phyloP scores from a whole-genome alignment of 2,888 invertebrate genomes.

The Dyspetes luteomarginatus region DNA sequence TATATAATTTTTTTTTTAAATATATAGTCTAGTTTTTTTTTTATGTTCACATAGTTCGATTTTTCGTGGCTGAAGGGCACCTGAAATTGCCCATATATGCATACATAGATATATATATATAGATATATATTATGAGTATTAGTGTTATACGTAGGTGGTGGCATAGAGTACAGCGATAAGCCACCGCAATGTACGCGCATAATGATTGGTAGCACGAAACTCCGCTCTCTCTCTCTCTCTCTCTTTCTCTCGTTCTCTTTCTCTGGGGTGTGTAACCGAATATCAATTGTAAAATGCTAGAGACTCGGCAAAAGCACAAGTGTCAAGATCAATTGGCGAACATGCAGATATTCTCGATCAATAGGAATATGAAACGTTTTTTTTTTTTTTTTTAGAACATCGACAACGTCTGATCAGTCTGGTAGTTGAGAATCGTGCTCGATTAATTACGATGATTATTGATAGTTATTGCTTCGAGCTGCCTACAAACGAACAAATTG shows the following conservation, averaged over 20 bases:
- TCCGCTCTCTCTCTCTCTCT: slow-evolving; percentile 25
- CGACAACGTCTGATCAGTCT: too few species aligned
- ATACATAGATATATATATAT: background rate
- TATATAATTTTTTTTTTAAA: too few species aligned
- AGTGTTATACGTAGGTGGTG: slow-evolving; percentile 16
- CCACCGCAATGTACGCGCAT: slow-evolving; percentile 44
- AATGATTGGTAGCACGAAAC: slow-evolving; percentile 62
- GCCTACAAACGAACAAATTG: too few species aligned
- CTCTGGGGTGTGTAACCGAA: slow-evolving; percentile 42
- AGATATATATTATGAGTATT: background rate
- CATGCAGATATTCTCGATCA: slow-evolving; percentile 4
- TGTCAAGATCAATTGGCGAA: slow-evolving; percentile 44
- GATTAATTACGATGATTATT: too few species aligned
- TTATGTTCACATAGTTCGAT: background rate
- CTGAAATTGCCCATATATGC: background rate
- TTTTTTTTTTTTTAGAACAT: too few species aligned
- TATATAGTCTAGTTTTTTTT: too few species aligned
- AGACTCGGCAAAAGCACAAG: slow-evolving; percentile 18
- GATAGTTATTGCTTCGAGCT: too few species aligned
- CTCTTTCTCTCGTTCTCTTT: background rate
- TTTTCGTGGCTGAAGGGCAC: too few species aligned
- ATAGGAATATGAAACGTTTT: too few species aligned
- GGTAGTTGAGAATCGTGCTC: too few species aligned
- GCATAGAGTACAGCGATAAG: slow-evolving; percentile 46
- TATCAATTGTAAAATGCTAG: slow-evolving; percentile 54